Percentiles rank a stretch among this genome's conserved stretches.
Evolutionary conservation across 2,113 vertebrate genomes (phyloP).

Genomic region (Clarias macrocephalus): DNA sequence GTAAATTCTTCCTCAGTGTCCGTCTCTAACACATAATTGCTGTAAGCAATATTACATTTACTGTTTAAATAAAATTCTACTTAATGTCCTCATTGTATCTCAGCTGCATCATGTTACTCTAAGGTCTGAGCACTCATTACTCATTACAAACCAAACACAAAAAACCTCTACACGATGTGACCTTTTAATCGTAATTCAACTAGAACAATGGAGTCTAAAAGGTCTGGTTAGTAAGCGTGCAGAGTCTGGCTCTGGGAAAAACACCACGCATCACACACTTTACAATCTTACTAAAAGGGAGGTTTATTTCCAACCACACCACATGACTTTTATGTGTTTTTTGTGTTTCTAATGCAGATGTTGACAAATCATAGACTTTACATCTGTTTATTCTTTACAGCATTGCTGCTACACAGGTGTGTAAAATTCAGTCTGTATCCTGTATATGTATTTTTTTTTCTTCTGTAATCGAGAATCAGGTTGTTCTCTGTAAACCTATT

Average conservation of each 20-base stretch:
- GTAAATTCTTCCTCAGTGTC: neutral
- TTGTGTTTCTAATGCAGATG: neutral
- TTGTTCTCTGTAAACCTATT: neutral
- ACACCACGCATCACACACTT: neutral
- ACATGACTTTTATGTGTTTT: neutral
- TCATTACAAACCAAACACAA: neutral
- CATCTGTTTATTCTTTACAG: neutral
- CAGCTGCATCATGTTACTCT: neutral
- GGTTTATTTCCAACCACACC: neutral
- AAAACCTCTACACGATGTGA: neutral
- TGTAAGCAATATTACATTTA: neutral
- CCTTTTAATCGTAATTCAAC: neutral
- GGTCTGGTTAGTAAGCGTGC: neutral
- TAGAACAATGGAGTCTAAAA: neutral
- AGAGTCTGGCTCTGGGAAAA: neutral
- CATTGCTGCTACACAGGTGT: neutral
- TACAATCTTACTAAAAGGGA: neutral
- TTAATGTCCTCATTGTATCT: neutral
- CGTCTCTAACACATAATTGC: neutral
- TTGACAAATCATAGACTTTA: neutral
- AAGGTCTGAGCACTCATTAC: neutral
- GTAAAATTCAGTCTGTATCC: neutral
- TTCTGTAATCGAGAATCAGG: too few species aligned
- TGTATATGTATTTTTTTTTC: neutral
- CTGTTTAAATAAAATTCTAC: neutral